Evolutionary conservation across 37 sponge, comb jelly and placozoan genomes (phyloP).

Genomic region (Cliona cf. orientalis): DNA sequence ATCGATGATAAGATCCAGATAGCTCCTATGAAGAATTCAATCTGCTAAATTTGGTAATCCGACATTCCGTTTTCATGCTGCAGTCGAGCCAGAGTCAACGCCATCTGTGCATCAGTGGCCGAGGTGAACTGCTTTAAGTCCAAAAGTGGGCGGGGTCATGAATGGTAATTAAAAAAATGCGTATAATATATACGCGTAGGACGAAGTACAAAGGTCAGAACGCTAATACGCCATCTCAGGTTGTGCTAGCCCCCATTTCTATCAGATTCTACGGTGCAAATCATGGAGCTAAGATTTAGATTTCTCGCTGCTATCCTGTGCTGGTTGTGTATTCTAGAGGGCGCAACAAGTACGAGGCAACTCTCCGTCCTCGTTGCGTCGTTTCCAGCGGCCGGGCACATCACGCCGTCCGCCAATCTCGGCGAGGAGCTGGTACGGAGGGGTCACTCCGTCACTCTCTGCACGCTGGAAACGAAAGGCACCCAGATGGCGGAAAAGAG

Average conservation of each 20-base stretch:
- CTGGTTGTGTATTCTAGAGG: no score
- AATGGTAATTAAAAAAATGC: slow-evolving; percentile 19
- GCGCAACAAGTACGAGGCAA: neutral
- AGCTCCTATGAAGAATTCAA: neutral
- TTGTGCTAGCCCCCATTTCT: no score
- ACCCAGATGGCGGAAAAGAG: neutral
- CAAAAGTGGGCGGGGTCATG: slow-evolving; percentile 81
- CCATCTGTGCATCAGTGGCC: slow-evolving; percentile 90
- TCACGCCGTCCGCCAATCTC: slow-evolving; percentile 2
- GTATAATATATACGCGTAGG: neutral
- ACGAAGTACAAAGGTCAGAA: no score
- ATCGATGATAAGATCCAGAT: neutral
- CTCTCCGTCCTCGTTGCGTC: slow-evolving; percentile 44
- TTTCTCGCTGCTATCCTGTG: no score
- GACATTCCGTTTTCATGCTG: slow-evolving; percentile 32
- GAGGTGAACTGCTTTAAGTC: slow-evolving; percentile 99
- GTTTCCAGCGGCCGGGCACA: slow-evolving; percentile 17
- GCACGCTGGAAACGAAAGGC: neutral
- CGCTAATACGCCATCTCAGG: no score
- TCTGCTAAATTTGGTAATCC: slow-evolving; percentile 30
- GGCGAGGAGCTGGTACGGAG: slow-evolving; percentile 52
- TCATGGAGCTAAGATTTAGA: no score
- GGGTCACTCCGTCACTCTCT: slow-evolving; percentile 62
- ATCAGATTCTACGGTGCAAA: no score
- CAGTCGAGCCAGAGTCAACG: slow-evolving; percentile 88